Evolutionary conservation across 1,140 invertebrate genomes (phyloP).

Genomic region (Coelopa frigida): DNA sequence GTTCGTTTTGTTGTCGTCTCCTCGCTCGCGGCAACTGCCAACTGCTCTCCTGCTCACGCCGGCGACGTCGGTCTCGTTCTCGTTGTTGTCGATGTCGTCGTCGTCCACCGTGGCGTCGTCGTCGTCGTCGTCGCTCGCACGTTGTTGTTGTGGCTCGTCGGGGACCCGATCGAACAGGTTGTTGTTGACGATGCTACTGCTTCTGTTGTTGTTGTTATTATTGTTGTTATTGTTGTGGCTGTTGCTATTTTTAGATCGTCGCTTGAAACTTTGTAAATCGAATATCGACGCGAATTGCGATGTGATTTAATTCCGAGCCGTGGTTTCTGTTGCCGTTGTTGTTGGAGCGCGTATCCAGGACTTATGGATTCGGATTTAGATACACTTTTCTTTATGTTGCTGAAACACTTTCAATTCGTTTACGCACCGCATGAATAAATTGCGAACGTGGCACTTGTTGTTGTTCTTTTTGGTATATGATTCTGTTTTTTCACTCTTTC

Average conservation of each 20-base stretch:
- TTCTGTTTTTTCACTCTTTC: slow-evolving; percentile 3
- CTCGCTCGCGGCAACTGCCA: too few relatives aligned
- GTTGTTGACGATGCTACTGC: not conserved
- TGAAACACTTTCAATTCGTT: not conserved
- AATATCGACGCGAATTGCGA: too few relatives aligned
- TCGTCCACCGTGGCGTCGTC: not conserved
- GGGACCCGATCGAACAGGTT: not conserved
- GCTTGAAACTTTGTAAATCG: too few relatives aligned
- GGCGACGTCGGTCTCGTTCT: too few relatives aligned
- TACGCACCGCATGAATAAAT: too few relatives aligned
- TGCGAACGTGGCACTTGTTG: too few relatives aligned
- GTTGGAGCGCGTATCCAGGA: slow-evolving; percentile 6
- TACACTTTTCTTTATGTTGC: not conserved
- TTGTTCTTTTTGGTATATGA: not conserved
- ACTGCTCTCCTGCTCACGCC: too few relatives aligned
- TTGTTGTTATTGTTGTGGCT: not conserved
- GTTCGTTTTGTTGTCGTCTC: not conserved
- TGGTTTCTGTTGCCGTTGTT: slow-evolving; percentile 5
- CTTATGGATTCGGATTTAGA: not conserved
- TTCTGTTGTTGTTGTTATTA: not conserved
- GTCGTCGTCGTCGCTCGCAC: slow-evolving; percentile 1
- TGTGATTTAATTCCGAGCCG: too few relatives aligned
- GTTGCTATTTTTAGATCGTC: not conserved
- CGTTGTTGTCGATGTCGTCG: slow-evolving; percentile 11
- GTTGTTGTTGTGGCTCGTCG: not conserved